Evolutionary conservation across 2,888 invertebrate genomes (phyloP).

Genomic region (Eristalinus sepulchralis): DNA sequence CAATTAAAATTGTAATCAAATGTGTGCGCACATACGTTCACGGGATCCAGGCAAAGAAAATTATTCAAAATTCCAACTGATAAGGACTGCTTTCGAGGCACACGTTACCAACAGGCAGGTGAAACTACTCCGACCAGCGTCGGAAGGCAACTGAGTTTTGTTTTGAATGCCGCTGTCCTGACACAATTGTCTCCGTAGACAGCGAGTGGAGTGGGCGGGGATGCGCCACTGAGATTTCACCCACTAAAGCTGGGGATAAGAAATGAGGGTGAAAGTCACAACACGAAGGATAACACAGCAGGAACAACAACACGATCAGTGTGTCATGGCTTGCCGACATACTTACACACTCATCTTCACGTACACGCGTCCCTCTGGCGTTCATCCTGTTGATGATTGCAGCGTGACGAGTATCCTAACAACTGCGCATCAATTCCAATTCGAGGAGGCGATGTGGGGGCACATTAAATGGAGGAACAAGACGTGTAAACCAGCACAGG

Average conservation of each 20-base stretch:
- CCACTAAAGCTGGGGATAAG: slow-evolving; percentile 39
- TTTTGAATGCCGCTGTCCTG: slow-evolving; percentile 49
- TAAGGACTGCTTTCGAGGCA: neutral
- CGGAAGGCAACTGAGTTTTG: slow-evolving; percentile 57
- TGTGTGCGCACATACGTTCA: neutral
- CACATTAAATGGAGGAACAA: slow-evolving; percentile 14
- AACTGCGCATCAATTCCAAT: slow-evolving; percentile 65
- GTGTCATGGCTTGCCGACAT: neutral
- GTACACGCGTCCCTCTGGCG: neutral
- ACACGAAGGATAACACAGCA: slow-evolving; percentile 2
- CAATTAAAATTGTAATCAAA: neutral
- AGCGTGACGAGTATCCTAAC: slow-evolving; percentile 54
- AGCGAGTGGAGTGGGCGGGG: neutral
- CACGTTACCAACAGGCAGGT: slow-evolving; percentile 1
- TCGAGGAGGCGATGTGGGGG: slow-evolving; percentile 8
- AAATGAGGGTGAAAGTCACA: slow-evolving; percentile 50
- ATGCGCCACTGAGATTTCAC: slow-evolving; percentile 44
- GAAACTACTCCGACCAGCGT: slow-evolving; percentile 39
- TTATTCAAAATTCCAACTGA: neutral
- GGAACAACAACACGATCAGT: slow-evolving; percentile 8
- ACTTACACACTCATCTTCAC: neutral
- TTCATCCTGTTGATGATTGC: slow-evolving; percentile 34
- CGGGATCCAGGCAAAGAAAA: neutral
- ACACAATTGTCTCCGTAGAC: slow-evolving; percentile 2
- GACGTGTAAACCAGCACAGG: slow-evolving; percentile 27